phyloP scores from a whole-genome alignment of 2,888 invertebrate species.

The Synanthedon formicaeformis region DNA sequence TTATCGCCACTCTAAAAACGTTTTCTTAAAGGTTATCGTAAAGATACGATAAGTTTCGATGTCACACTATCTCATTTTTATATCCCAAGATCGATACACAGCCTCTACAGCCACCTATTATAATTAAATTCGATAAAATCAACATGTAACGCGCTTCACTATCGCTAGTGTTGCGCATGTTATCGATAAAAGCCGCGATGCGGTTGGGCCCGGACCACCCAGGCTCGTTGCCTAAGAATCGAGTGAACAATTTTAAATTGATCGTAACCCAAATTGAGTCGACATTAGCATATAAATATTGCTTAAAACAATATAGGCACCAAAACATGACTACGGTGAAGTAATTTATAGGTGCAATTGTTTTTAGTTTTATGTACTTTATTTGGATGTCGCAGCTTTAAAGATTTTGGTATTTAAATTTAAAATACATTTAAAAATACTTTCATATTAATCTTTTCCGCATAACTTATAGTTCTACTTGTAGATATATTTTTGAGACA shows the following conservation, averaged over 20 bases:
- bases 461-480: no score
- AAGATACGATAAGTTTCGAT: slow-evolving; percentile 33
- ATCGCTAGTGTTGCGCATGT: slow-evolving; percentile 35
- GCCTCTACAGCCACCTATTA: slow-evolving; percentile 31
- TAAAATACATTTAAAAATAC: no score
- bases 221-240: slow-evolving; percentile 8
- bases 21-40: slow-evolving; percentile 23
- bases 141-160: slow-evolving; percentile 39
- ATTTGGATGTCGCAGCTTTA: no score
- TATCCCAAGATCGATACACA: slow-evolving; percentile 29
- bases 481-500: no score
- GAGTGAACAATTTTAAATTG: slow-evolving; percentile 7
- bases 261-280: slow-evolving; percentile 38
- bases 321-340: slow-evolving; percentile 4
- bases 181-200: slow-evolving; percentile 28
- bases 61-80: slow-evolving; percentile 36
- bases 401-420: no score
- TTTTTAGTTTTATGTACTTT: no score
- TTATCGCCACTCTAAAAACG: neutral
- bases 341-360: neutral
- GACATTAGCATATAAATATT: slow-evolving; percentile 31
- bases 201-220: slow-evolving; percentile 40
- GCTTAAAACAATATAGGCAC: slow-evolving; percentile 27
- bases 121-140: slow-evolving; percentile 51
- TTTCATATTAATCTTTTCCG: no score